Conservation (phyloP, 2,797 vertebrate species). For the Poecile montanus region DNA sequence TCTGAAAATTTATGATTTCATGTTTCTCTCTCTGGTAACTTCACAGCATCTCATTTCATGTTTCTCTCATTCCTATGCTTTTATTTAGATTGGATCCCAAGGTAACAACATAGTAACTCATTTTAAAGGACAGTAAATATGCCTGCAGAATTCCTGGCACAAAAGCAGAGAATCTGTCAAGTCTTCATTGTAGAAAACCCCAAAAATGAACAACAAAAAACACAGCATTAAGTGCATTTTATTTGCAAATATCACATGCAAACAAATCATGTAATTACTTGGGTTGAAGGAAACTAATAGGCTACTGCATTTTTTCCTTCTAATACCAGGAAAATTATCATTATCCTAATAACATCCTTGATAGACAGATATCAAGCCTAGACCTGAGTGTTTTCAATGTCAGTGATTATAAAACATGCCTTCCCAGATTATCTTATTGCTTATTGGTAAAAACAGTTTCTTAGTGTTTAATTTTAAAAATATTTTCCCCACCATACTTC, state of each 20-base stretch:
- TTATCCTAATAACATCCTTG: conserved; percentile 3
- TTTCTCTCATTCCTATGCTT: neutral
- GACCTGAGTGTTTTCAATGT: conserved; percentile 8
- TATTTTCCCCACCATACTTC: neutral
- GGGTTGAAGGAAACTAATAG: conserved; percentile 12
- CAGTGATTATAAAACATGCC: neutral
- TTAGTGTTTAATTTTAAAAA: conserved; percentile 3
- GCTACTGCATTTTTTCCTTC: neutral
- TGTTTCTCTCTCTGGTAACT: neutral
- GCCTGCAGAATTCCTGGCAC: conserved; percentile 27
- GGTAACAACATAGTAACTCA: neutral
- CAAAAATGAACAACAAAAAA: neutral
- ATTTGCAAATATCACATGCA: conserved; percentile 33
- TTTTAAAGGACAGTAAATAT: neutral
- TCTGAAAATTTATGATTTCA: neutral
- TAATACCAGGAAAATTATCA: conserved; percentile 35
- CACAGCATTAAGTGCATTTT: neutral
- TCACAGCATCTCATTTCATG: neutral
- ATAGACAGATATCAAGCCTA: conserved; percentile 25
- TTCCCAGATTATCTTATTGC: neutral
- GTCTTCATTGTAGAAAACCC: neutral
- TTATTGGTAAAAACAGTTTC: neutral
- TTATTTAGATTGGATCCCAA: neutral
- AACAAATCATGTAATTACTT: conserved; percentile 13
- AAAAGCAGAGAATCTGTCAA: conserved; percentile 25